A percentile compares a stretch with the other conserved stretches of the same genome.
Evolutionary conservation across 2,888 invertebrate genomes (phyloP).

Genomic region (Nebria salina): DNA sequence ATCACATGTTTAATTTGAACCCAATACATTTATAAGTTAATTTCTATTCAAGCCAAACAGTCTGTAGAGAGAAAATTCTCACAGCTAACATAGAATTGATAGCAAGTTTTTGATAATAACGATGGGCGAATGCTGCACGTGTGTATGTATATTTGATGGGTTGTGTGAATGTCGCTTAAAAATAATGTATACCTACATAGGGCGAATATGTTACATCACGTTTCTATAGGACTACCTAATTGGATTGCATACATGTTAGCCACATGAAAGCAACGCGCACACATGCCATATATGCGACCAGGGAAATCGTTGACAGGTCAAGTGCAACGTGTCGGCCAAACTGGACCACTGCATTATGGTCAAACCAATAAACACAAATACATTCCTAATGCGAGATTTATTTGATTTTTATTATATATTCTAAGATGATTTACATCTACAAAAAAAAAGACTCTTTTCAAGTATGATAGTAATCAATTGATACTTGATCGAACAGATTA

Average conservation of each 20-base stretch:
- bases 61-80: not conserved
- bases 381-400: too few species aligned
- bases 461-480: too few species aligned
- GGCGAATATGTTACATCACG: not conserved
- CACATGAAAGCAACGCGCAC: conserved; percentile 7
- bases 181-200: not conserved
- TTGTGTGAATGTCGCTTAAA: not conserved
- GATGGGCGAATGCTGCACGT: not conserved
- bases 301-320: not conserved
- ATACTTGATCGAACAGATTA: too few species aligned
- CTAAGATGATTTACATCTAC: too few species aligned
- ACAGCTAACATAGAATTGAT: not conserved
- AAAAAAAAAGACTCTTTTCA: too few species aligned
- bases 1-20: not conserved
- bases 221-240: conserved; percentile 1
- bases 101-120: not conserved
- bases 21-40: not conserved
- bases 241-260: conserved; percentile 21
- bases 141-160: not conserved
- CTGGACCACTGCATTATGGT: not conserved
- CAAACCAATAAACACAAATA: not conserved
- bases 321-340: not conserved
- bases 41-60: not conserved
- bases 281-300: conserved; percentile 2
- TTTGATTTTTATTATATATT: too few species aligned